Percentiles rank a stretch among this genome's conserved stretches.
These are phyloP conservation scores for Chrysolina americana DNA, from an alignment of 2,888 invertebrate genomes.

Conservation along the genomic window DNA sequence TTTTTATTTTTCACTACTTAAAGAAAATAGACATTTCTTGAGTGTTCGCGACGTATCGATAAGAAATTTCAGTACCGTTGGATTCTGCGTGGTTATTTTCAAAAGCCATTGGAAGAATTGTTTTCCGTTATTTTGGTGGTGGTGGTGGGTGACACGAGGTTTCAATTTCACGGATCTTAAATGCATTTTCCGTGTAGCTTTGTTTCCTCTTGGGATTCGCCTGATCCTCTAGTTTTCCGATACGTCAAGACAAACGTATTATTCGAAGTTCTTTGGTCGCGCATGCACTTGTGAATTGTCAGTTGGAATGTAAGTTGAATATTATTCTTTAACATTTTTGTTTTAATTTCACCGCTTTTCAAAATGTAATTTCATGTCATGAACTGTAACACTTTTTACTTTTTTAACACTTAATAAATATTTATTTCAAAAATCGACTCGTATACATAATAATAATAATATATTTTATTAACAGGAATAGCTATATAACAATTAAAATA, in stretches of 20 bases:
- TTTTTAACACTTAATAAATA: too few species aligned
- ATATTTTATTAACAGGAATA: too few species aligned
- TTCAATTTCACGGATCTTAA: constrained; percentile 48
- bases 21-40: neutral
- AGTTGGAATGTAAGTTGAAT: constrained; percentile 10
- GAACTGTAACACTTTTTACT: too few species aligned
- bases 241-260: constrained; percentile 29
- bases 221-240: constrained; percentile 34
- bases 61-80: neutral
- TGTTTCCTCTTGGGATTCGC: constrained; percentile 38
- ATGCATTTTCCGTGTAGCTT: constrained; percentile 50
- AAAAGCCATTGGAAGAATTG: constrained; percentile 37
- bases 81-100: constrained; percentile 38
- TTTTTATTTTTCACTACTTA: neutral
- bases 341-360: neutral
- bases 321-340: neutral
- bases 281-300: constrained; percentile 16
- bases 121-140: constrained; percentile 29
- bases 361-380: neutral
- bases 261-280: constrained; percentile 8
- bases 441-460: too few species aligned
- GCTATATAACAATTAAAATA: too few species aligned
- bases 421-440: too few species aligned
- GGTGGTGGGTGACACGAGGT: constrained; percentile 29
- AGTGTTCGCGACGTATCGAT: constrained; percentile 7